A percentile compares a stretch with the other conserved stretches of the same genome.
These are phyloP conservation scores for Albula goreensis DNA, from an alignment of 2,113 vertebrate species.

Conservation along the genomic window DNA sequence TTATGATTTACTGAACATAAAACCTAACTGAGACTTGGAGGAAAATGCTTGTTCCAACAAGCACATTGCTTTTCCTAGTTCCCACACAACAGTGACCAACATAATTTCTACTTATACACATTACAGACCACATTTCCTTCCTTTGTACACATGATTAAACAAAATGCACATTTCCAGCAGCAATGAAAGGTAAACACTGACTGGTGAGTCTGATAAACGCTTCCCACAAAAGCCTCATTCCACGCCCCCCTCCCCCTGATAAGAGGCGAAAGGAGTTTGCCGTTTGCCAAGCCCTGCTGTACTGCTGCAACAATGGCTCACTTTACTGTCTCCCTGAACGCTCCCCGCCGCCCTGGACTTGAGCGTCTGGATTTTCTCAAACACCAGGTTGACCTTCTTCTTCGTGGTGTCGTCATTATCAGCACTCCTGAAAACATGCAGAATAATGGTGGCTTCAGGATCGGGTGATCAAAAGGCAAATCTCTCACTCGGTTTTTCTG, in stretches of 20 bases:
- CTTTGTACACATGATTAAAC: not conserved
- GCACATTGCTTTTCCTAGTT: not conserved
- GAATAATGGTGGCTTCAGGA: not conserved
- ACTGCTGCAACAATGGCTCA: constrained; percentile 25
- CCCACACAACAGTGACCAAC: not conserved
- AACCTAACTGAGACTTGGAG: not conserved
- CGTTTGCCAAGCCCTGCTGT: not conserved
- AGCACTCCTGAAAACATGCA: constrained; percentile 72
- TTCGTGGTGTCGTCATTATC: constrained; percentile 85
- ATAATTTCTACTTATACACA: not conserved
- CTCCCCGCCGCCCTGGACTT: constrained; percentile 83
- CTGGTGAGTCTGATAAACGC: not conserved
- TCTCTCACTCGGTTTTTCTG: not conserved
- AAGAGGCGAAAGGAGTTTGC: not conserved
- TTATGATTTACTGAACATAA: not conserved
- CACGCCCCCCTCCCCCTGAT: not conserved
- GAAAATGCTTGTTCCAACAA: not conserved
- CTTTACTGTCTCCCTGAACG: constrained; percentile 68
- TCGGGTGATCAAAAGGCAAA: not conserved
- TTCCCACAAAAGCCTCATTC: not conserved
- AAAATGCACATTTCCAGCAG: not conserved
- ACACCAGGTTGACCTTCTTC: constrained; percentile 87
- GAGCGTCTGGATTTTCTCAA: constrained; percentile 88
- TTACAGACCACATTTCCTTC: not conserved
- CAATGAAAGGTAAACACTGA: not conserved